Percentiles rank a stretch among this genome's conserved stretches.
These are phyloP conservation scores for Patiria pectinifera DNA, from an alignment of 53 echinoderm and acorn worm species.

Conservation along the genomic window DNA sequence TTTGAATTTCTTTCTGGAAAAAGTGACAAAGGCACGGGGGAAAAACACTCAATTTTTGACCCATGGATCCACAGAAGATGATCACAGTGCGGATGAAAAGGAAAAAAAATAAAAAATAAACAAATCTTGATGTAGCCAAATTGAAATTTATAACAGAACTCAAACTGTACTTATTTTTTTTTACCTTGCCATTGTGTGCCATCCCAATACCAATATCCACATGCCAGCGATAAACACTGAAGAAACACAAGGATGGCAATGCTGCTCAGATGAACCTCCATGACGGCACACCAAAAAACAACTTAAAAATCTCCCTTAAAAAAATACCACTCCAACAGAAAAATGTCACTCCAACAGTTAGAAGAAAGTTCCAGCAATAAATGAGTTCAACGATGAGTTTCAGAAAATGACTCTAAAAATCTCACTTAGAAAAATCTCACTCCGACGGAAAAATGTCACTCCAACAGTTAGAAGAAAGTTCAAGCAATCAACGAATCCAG, in stretches of 20 bases:
- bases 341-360: neutral
- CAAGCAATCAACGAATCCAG: neutral
- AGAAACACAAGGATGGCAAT: neutral
- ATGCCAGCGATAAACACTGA: constrained; percentile 13
- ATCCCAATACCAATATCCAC: constrained; percentile 67
- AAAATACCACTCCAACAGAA: neutral
- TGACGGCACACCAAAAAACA: neutral
- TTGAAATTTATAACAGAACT: neutral
- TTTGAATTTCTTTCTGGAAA: too few relatives aligned
- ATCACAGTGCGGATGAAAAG: too few relatives aligned
- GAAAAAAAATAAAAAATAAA: neutral
- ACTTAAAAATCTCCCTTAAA: neutral
- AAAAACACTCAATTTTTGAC: too few relatives aligned
- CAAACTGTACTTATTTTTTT: neutral
- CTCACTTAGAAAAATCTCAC: neutral
- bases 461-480: neutral
- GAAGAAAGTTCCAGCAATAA: too few relatives aligned
- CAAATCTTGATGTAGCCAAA: neutral
- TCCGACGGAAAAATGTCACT: neutral
- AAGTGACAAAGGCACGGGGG: too few relatives aligned
- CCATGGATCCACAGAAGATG: too few relatives aligned
- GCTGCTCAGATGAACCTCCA: neutral
- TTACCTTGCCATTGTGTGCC: constrained; percentile 59
- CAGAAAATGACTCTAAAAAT: too few relatives aligned
- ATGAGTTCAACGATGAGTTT: too few relatives aligned